Evolutionary conservation across 1,140 invertebrate species (phyloP).

Genomic region (Stegodyphus mimosarum): DNA sequence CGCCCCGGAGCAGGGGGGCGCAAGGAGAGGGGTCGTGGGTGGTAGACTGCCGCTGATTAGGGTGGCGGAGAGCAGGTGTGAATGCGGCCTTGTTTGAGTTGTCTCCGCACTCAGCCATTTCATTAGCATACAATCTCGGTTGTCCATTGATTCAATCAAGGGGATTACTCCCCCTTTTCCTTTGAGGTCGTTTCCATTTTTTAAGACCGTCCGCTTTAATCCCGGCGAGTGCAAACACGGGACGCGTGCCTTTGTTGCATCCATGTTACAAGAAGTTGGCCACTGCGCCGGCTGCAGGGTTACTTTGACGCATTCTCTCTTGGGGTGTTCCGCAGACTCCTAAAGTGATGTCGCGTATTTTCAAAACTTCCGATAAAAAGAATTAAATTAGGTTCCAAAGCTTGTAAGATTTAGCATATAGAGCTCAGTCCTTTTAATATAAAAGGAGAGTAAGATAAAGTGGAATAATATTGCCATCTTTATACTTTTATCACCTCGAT

Average conservation of each 20-base stretch:
- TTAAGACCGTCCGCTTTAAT: slow-evolving; percentile 16
- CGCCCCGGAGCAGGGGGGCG: slow-evolving; percentile 12
- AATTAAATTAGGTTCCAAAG: no score
- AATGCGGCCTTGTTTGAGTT: slow-evolving; percentile 52
- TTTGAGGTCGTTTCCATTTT: not conserved
- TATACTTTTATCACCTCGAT: no score
- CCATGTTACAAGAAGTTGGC: not conserved
- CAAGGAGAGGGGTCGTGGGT: not conserved
- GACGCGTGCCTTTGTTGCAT: not conserved
- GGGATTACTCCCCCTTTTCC: slow-evolving; percentile 19
- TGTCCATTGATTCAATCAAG: slow-evolving; percentile 57
- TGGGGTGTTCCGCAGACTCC: no score
- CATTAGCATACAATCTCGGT: slow-evolving; percentile 58
- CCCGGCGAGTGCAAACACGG: slow-evolving; percentile 6
- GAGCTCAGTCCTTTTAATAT: no score
- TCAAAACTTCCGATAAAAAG: no score
- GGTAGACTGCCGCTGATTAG: not conserved
- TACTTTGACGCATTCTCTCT: no score
- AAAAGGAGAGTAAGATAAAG: no score
- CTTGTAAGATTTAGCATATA: no score
- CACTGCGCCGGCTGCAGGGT: no score
- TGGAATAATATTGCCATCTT: no score
- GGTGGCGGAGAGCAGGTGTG: slow-evolving; percentile 36
- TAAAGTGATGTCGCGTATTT: no score
- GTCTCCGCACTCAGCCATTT: slow-evolving; percentile 41